phyloP scores from a whole-genome alignment of 2,113 vertebrate genomes.

The Tragelaphus strepsiceros region DNA sequence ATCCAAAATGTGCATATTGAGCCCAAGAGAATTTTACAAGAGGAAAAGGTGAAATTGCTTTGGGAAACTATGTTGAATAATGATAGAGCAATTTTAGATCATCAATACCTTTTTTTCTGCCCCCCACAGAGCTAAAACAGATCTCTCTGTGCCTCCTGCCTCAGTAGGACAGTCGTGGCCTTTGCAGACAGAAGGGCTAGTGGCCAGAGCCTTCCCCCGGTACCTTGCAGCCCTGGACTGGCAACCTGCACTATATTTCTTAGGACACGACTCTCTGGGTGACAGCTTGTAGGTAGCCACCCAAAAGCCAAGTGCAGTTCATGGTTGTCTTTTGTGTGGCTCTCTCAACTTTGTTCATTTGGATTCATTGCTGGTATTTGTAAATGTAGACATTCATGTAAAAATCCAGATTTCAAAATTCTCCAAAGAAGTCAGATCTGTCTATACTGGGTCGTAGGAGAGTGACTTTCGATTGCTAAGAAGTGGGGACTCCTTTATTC shows the following conservation, averaged over 20 bases:
- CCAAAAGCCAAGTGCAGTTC: background rate
- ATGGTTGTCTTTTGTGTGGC: background rate
- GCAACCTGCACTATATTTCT: fast-evolving
- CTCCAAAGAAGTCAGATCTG: background rate
- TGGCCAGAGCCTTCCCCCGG: background rate
- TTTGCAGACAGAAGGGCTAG: background rate
- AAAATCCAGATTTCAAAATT: background rate
- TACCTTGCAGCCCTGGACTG: background rate
- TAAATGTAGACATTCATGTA: background rate
- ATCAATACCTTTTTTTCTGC: too few species aligned
- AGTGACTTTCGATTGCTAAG: background rate
- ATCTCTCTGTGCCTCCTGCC: background rate
- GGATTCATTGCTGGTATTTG: background rate
- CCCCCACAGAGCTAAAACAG: background rate
- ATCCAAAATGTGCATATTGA: background rate
- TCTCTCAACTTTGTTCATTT: background rate
- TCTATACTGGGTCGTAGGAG: background rate
- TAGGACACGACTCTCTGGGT: background rate
- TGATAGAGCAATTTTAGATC: background rate
- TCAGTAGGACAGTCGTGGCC: background rate
- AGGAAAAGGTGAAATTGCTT: background rate
- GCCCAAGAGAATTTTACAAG: background rate
- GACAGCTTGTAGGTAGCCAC: background rate
- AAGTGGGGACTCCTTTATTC: background rate
- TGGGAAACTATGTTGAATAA: background rate